These are phyloP conservation scores for Meriones psammophilus DNA, from an alignment of 2,797 vertebrate species.

Conservation along the genomic window DNA sequence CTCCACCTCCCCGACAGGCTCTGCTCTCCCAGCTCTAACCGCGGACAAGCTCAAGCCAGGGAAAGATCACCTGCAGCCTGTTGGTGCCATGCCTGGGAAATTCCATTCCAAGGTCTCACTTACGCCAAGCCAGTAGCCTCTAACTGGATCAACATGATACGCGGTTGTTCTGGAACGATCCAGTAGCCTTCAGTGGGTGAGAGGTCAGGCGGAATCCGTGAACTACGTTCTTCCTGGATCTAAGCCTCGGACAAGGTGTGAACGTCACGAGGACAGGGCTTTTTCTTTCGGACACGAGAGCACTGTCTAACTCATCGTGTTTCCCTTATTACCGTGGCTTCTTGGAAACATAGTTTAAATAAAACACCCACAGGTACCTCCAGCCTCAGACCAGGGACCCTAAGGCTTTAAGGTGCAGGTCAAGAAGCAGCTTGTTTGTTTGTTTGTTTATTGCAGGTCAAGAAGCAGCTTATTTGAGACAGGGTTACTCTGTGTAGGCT, in stretches of 20 bases:
- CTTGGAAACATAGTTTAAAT: conserved; percentile 5
- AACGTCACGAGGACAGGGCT: not conserved
- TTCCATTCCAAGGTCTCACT: not conserved
- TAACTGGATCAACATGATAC: not conserved
- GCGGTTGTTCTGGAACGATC: not conserved
- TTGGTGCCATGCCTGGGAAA: not conserved
- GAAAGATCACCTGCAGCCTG: not conserved
- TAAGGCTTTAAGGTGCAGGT: not conserved
- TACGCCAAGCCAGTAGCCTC: not conserved
- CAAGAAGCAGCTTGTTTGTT: no score
- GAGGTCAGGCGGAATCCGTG: not conserved
- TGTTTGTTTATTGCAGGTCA: not conserved
- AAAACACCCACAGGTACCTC: not conserved
- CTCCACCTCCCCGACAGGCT: not conserved
- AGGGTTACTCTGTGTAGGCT: no score
- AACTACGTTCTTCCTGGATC: not conserved
- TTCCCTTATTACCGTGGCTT: not conserved
- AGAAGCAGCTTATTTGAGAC: no score
- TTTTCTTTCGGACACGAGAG: not conserved
- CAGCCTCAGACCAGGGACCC: not conserved
- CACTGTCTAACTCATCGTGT: not conserved
- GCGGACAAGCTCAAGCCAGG: not conserved
- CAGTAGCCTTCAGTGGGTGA: not conserved
- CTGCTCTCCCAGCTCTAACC: not conserved
- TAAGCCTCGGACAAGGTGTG: not conserved